Evolutionary conservation across 1,140 invertebrate genomes (phyloP).

Genomic region (Panagrolaimus sp.): DNA sequence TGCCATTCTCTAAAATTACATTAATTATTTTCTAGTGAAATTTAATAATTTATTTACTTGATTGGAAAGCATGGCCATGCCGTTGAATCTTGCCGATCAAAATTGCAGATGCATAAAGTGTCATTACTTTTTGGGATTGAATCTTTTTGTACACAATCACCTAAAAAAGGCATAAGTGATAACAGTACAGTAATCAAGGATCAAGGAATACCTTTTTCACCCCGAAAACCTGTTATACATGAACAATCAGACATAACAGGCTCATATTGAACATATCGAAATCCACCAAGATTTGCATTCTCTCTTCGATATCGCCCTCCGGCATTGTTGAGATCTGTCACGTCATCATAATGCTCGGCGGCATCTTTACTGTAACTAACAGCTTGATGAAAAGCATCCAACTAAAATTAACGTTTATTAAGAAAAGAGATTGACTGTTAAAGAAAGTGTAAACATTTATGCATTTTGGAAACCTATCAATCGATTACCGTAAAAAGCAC

Average conservation of each 20-base stretch:
- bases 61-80: conserved; percentile 55
- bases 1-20: conserved; percentile 26
- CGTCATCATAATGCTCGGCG: conserved; percentile 25
- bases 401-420: conserved; percentile 31
- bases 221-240: conserved; percentile 29
- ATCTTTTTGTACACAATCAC: conserved; percentile 50
- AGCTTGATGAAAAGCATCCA: conserved; percentile 56
- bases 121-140: conserved; percentile 42
- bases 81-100: conserved; percentile 52
- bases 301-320: conserved; percentile 17
- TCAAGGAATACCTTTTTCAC: conserved; percentile 12
- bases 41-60: conserved; percentile 28
- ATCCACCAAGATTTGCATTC: conserved; percentile 41
- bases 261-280: conserved; percentile 55
- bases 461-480: no score
- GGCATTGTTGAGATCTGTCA: background rate
- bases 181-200: no score
- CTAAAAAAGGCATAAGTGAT: conserved; percentile 2
- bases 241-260: conserved; percentile 54
- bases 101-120: conserved; percentile 54
- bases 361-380: conserved; percentile 52
- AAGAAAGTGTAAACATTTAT: no score
- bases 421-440: no score
- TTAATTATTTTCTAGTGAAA: conserved; percentile 13
- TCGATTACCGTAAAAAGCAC: no score